Conservation (phyloP, 2,797 vertebrate species). For the Acanthurus lineatus region DNA sequence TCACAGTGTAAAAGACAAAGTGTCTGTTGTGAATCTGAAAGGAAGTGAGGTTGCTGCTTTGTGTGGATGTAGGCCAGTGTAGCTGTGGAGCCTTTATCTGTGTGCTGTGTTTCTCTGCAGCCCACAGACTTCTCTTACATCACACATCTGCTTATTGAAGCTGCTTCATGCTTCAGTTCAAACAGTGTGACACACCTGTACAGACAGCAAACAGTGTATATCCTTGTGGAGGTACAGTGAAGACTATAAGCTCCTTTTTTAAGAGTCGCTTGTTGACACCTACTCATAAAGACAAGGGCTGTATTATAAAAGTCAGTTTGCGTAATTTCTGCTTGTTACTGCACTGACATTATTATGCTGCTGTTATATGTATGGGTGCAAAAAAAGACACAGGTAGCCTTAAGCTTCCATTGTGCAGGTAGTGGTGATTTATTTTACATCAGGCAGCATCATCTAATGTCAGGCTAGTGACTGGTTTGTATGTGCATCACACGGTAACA, state of each 20-base stretch:
- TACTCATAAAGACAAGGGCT: background rate
- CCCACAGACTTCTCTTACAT: conserved; percentile 20
- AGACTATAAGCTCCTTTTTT: background rate
- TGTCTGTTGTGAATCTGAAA: conserved; percentile 7
- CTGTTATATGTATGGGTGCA: background rate
- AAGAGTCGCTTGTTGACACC: background rate
- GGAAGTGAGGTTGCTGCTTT: conserved; percentile 17
- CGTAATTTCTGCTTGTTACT: background rate
- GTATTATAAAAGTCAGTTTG: background rate
- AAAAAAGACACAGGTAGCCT: background rate
- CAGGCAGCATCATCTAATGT: background rate
- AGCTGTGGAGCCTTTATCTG: conserved; percentile 7
- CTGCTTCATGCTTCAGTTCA: conserved; percentile 18
- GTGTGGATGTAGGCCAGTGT: conserved; percentile 23
- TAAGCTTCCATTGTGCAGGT: background rate
- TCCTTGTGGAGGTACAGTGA: background rate
- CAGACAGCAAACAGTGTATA: conserved; percentile 1
- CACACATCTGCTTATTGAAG: conserved; percentile 31
- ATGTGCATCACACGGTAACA: background rate
- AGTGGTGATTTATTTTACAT: too few species aligned
- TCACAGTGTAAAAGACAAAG: background rate
- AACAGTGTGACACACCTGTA: conserved; percentile 21
- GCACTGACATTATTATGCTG: background rate
- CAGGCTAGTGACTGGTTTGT: background rate
- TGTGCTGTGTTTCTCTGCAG: conserved; percentile 24